These are phyloP conservation scores for Ferrisia virgata DNA, from an alignment of 2,888 invertebrate genomes.

Conservation along the genomic window DNA sequence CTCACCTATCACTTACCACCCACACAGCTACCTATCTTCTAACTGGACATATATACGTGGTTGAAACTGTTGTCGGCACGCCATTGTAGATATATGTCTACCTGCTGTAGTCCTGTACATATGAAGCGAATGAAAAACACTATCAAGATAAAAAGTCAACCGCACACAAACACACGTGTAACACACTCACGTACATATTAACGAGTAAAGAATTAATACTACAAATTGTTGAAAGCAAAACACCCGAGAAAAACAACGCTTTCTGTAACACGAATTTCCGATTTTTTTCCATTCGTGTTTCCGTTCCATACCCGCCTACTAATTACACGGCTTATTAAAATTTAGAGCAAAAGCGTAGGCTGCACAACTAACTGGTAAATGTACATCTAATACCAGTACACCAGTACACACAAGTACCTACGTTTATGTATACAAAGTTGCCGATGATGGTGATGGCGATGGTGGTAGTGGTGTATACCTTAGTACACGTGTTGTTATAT, in stretches of 20 bases:
- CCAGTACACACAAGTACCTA: background rate
- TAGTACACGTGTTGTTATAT: background rate
- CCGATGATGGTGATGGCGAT: background rate
- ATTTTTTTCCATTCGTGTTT: conserved; percentile 4
- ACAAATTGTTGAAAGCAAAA: background rate
- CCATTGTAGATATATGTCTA: too few species aligned
- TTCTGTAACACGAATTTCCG: background rate
- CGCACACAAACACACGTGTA: too few species aligned
- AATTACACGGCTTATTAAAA: conserved; percentile 11
- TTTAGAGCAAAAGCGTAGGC: background rate
- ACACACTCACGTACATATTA: background rate
- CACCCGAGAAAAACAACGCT: background rate
- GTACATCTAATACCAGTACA: background rate
- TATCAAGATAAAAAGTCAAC: background rate
- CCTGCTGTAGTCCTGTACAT: too few species aligned
- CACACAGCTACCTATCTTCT: too few species aligned
- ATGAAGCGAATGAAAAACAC: background rate
- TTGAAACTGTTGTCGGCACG: too few species aligned
- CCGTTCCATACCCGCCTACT: background rate
- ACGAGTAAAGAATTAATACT: background rate
- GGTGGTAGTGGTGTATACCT: background rate
- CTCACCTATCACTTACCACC: too few species aligned
- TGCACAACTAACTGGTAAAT: too few species aligned
- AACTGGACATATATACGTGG: too few species aligned
- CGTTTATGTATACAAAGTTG: background rate